Evolutionary conservation across 2,888 invertebrate species (phyloP), one percentile per base, ranked within the genome.

Genomic region (Melanargia galathea): DNA sequence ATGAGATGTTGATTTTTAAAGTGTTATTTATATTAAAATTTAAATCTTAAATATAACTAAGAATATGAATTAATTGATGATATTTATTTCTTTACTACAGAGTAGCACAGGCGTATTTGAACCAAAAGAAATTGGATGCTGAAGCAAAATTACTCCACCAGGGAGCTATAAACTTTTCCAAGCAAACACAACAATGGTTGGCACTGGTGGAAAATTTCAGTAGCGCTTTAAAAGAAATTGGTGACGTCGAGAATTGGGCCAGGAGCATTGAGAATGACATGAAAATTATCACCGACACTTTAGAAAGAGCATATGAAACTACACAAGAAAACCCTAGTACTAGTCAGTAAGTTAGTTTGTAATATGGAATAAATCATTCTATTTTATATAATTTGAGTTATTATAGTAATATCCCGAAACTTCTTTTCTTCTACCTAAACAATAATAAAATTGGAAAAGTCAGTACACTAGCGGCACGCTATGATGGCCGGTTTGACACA

Each of bases 191-290:
- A 71, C 98, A 98, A 75, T 99, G 99, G 99, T 89, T 99, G n/a
- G 95, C 95, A 68, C 92, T 99, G 57, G 96, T 97, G 0, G 97
- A 97, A 82, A 95, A 95, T 67, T 97, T 97, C 76, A 97, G 96
- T 74, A 94, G 96, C 78, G 95, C 97, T 0, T 88, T 97, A 1
- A 97, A 99, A 93, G 99, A 99, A 92, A 94, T 99, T 60, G 99
- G 99, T 0, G 99, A 99, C 92, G 98, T 99, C 0, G 98, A 99
- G 82, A 99, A 98, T 83, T 99, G 99, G 99, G 97, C 99, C 0
- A 94, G 96, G 70, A 98, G 97, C 71, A 99, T 99, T 75, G 99
- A 99, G 86, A 95, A 95, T 66, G 99, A 99, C 82, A 97, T 99
- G 95, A 94, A 96, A 79, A 95, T 97, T 2, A 96, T 99, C 70